phyloP scores from a whole-genome alignment of 2,797 vertebrate genomes.

The Rachycentron canadum region DNA sequence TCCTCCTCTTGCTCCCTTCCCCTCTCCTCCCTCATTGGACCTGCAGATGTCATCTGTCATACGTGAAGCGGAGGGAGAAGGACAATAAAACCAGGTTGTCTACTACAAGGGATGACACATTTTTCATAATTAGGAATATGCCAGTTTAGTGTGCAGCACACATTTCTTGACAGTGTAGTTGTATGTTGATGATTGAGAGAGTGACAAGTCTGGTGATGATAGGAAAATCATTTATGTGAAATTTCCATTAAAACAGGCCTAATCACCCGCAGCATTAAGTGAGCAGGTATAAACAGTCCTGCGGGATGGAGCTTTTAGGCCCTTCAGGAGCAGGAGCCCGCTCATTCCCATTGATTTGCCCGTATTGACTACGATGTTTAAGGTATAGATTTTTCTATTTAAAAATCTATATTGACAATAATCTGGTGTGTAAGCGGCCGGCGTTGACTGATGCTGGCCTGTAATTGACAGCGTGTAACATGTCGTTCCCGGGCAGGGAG shows the following conservation, averaged over 20 bases:
- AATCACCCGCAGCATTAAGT: constrained; percentile 56
- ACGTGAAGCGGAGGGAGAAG: constrained; percentile 80
- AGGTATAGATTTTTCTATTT: constrained; percentile 91
- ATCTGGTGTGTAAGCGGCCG: constrained; percentile 85
- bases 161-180: constrained; percentile 51
- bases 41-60: constrained; percentile 87
- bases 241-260: constrained; percentile 59
- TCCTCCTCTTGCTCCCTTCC: constrained; percentile 28
- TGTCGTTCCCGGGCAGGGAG: constrained; percentile 60
- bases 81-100: constrained; percentile 83
- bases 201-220: constrained; percentile 54
- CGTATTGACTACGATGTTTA: constrained; percentile 88
- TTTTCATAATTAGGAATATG: constrained; percentile 82
- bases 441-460: constrained; percentile 79
- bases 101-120: constrained; percentile 71
- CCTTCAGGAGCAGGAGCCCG: constrained; percentile 62
- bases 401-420: constrained; percentile 91
- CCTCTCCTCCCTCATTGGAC: constrained; percentile 72
- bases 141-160: constrained; percentile 57
- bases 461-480: constrained; percentile 85
- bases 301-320: constrained; percentile 52
- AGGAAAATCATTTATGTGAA: constrained; percentile 47
- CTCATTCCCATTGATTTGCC: constrained; percentile 84
- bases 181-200: constrained; percentile 54
- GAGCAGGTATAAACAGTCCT: constrained; percentile 55